These are phyloP conservation scores for Matsumurasca onukii DNA, from an alignment of 1,140 invertebrate genomes.

Conservation along the genomic window DNA sequence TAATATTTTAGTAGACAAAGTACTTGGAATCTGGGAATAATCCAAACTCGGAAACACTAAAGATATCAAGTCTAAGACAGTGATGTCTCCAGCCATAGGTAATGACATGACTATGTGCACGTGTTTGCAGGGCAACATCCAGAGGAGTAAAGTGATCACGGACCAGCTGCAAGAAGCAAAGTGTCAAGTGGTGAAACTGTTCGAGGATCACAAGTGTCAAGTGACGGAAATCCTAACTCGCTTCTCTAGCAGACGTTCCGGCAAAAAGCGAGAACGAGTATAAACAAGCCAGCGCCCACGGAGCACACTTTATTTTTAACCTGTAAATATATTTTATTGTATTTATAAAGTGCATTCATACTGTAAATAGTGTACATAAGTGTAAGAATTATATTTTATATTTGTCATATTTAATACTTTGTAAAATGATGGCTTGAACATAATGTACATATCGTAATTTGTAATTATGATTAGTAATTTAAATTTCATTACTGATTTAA, in stretches of 20 bases:
- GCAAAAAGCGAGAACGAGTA: conserved; percentile 77
- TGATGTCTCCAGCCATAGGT: no score
- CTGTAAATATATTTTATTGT: conserved; percentile 16
- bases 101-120: no score
- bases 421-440: conserved; percentile 11
- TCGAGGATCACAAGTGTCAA: conserved; percentile 86
- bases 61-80: no score
- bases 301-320: conserved; percentile 9
- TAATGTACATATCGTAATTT: conserved; percentile 24
- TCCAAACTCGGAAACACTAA: no score
- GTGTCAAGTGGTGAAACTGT: conserved; percentile 82
- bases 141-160: conserved; percentile 88
- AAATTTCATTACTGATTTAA: conserved; percentile 25
- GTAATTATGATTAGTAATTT: conserved; percentile 19
- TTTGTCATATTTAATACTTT: conserved; percentile 24
- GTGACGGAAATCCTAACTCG: conserved; percentile 87
- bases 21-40: no score
- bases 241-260: conserved; percentile 80
- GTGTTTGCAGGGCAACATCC: conserved; percentile 81
- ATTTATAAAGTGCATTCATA: neutral
- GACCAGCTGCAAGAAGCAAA: conserved; percentile 90
- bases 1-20: no score
- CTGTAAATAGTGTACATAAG: conserved; percentile 7
- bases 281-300: conserved; percentile 16
- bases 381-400: conserved; percentile 18